Evolutionary conservation across 2,113 vertebrate species (phyloP), one percentile per base, ranked within the genome.

Genomic region (Ophiodon elongatus): DNA sequence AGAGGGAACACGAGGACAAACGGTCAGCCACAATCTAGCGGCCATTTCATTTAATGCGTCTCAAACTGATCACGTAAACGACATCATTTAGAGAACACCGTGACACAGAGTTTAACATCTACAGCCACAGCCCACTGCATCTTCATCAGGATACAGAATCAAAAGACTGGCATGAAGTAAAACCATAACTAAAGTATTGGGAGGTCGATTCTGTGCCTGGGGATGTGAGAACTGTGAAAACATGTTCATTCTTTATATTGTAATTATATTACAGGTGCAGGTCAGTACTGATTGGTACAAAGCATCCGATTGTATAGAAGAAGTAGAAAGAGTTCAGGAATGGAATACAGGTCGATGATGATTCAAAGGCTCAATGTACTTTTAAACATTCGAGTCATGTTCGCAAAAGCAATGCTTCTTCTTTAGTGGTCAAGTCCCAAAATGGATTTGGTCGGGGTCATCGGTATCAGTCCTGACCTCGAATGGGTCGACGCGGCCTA

Each of bases 251-350:
- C 23, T 29, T 56, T 37, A 15, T 0, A 6, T 41, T 57, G 6
- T 1, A 33, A 66, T 69, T 47, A 39, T 23, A 17, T 31, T 37
- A 27, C 37, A 0, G 23, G 25, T 21, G 27, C 33, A 41, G 56
- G 37, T 77, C 67, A 66, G 47, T 17, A 47, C 35, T 47, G 25
- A 11, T 71, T 54, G 71, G 71, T 65, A 4, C 56, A 75, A 84
- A 43, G 69, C 27, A 62, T 4, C 31, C 45, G 47, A 56, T 47
- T 41, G 13, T 39, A 50, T 29, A 50, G 17, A 60, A 54, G 59
- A 66, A 62, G 52, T 4, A 50, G 60, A 63, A 31, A 14, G 54
- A 79, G 75, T 35, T 25, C 72, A 71, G 37, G 39, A 66, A 21
- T 14, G 1, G 5, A 52, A 52, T 52, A n/a, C n/a, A n/a, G n/a